Evolutionary conservation across 2,888 invertebrate species (phyloP), one percentile per base, ranked within the genome.

Genomic region (Drosophila formosana): DNA sequence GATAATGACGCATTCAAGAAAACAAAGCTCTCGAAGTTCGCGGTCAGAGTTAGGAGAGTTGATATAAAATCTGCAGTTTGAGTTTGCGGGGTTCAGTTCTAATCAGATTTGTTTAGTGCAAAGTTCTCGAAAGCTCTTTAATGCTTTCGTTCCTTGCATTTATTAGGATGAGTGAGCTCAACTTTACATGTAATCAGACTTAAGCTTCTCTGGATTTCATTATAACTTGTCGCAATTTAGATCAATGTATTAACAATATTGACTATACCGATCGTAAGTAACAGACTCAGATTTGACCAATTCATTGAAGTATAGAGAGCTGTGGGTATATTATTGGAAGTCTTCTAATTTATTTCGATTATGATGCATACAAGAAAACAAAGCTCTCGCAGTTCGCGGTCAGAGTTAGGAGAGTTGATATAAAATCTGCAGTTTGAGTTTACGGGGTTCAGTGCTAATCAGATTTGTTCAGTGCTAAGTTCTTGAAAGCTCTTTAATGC

Each of bases 231-330:
- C 32, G 18, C 18, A 61, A 55, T 57, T 75, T 47, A 25, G 23
- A 53, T 74, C 18, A 45, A 39, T 25, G 41, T 70, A 4, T 50
- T 28, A 6, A 39, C 37, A 25, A 65, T 49, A n/a, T 61, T 3
- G 43, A 41, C 6, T 9, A 11, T 26, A 9, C 2, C 4, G 13
- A 46, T 8, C 9, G 75, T 64, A 47, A 64, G 60, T 55, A 18
- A 18, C 9, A 7, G 28, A 3, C 3, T 8, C 18, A n/a, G 7
- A 28, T 28, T 13, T 28, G 3, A 8, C 8, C 0, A 45, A 11
- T 11, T n/a, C n/a, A n/a, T 2, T 37, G 0, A 11, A 37, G n/a
- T n/a, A 4, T 11, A n/a, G 11, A 11, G 18, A 39, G 39, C 3
- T 18, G 18, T 18, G 18, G 18, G 18, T 18, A 4, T 9, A 37